Evolutionary conservation across 1,140 invertebrate genomes (phyloP), one percentile per base, ranked within the genome.

Genomic region (Dufourea novaeangliae): DNA sequence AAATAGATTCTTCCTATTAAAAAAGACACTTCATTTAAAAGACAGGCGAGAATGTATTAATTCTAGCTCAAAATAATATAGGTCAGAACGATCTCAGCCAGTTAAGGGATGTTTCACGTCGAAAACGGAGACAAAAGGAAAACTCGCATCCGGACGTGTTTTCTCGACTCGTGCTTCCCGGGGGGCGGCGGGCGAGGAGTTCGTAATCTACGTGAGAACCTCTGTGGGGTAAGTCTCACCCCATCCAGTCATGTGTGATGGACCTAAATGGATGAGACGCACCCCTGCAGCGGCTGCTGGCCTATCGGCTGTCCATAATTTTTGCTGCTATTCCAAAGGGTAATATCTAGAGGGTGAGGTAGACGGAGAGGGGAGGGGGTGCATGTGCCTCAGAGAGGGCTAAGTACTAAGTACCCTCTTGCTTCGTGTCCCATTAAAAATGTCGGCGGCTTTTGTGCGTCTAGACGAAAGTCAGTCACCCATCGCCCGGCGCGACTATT

Each of bases 231-330:
- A 89, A 87, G 88, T 89, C 90, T 91, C 91, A 92, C 91, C 91
- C 92, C 91, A 92, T 89, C 89, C 87, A 92, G 90, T 92, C 91
- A 92, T 92, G 92, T 92, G 92, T 92, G 91, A 92, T 92, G 91
- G 90, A 92, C 89, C 91, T 92, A 92, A 92, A 92, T 92, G 91
- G 91, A 92, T 92, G 92, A 93, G 91, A 93, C 91, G 90, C 90
- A 89, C 92, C 91, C 91, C 90, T 88, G 80, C 75, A 75, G 81
- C 80, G 78, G 75, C 80, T 80, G 83, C 78, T 69, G 41, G 84
- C 79, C 86, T 87, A 88, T 88, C 87, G 86, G 79, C 83, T 88
- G 83, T 87, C 87, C 88, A 89, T 90, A 89, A 89, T 89, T 90
- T 89, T 90, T 85, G 83, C 88, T 85, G 85, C 87, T 81, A 89